Conservation (phyloP, 2,888 invertebrate genomes). For the Drosophila merina region DNA sequence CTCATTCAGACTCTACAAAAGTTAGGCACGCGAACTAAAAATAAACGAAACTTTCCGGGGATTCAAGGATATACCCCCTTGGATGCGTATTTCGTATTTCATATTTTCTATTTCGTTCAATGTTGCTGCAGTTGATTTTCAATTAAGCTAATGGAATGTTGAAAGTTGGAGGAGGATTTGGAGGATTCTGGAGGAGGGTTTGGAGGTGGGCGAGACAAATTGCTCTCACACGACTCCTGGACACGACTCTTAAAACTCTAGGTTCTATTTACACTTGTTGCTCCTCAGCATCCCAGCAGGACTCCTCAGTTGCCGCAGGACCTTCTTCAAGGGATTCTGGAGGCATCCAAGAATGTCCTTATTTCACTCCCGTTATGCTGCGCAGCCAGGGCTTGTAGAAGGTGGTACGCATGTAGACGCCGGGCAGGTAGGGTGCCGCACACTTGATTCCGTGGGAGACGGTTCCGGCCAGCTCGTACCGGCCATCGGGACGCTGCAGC, state of each 20-base stretch:
- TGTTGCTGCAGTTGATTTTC: constrained; percentile 43
- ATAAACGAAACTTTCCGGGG: constrained; percentile 20
- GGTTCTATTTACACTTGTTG: constrained; percentile 71
- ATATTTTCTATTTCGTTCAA: constrained; percentile 2
- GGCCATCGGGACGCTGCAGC: constrained; percentile 91
- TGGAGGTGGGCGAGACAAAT: constrained; percentile 47
- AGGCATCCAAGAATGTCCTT: constrained; percentile 48
- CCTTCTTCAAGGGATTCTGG: constrained; percentile 12
- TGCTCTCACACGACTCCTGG: constrained; percentile 21
- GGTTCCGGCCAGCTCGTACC: constrained; percentile 94
- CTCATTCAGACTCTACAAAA: constrained; percentile 75
- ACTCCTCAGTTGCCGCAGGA: constrained; percentile 16
- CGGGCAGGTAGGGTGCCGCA: constrained; percentile 95
- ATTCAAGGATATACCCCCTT: too few species aligned
- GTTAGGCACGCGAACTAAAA: constrained; percentile 59
- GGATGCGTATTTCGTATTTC: constrained; percentile 3
- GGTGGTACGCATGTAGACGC: constrained; percentile 96
- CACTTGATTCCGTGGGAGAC: constrained; percentile 98
- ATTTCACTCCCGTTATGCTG: constrained; percentile 91
- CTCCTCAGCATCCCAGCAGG: constrained; percentile 10
- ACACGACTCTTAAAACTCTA: constrained; percentile 56
- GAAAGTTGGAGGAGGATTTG: constrained; percentile 13
- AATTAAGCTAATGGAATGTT: constrained; percentile 59
- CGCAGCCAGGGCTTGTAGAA: constrained; percentile 96
- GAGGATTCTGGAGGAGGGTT: not conserved